Evolutionary conservation across 2,113 vertebrate species (phyloP).

Genomic region (Nestor notabilis): DNA sequence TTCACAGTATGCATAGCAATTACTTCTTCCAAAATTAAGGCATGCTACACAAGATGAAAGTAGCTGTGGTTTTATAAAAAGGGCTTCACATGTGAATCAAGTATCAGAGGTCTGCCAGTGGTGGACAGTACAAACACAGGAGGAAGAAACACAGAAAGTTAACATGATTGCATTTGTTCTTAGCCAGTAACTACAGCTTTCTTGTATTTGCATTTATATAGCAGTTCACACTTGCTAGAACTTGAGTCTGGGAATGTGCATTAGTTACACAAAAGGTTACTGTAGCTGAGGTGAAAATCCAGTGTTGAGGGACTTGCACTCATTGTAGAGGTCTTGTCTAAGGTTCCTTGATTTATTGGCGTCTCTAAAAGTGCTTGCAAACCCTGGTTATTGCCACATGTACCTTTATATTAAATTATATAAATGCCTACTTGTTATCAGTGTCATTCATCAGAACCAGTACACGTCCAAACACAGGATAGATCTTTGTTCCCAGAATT

Average conservation of each 20-base stretch:
- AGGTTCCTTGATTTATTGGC: neutral
- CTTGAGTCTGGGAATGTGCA: neutral
- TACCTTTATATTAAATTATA: neutral
- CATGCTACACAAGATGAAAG: fast-evolving
- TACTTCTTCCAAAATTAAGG: neutral
- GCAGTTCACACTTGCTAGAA: neutral
- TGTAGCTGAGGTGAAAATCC: neutral
- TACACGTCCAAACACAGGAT: neutral
- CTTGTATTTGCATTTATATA: neutral
- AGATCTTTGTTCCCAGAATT: neutral
- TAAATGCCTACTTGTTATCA: neutral
- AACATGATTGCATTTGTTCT: fast-evolving
- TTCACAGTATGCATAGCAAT: fast-evolving
- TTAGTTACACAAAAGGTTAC: neutral
- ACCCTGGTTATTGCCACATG: neutral
- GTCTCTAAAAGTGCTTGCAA: neutral
- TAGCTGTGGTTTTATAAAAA: neutral
- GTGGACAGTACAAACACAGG: neutral
- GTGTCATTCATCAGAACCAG: neutral
- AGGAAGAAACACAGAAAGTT: neutral
- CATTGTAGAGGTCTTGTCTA: neutral
- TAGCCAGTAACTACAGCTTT: neutral
- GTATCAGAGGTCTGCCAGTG: neutral
- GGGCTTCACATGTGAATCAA: neutral
- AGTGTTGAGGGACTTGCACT: neutral